phyloP scores from a whole-genome alignment of 64 coral and sea anemone genomes.

The Dendrophyllia cribrosa region DNA sequence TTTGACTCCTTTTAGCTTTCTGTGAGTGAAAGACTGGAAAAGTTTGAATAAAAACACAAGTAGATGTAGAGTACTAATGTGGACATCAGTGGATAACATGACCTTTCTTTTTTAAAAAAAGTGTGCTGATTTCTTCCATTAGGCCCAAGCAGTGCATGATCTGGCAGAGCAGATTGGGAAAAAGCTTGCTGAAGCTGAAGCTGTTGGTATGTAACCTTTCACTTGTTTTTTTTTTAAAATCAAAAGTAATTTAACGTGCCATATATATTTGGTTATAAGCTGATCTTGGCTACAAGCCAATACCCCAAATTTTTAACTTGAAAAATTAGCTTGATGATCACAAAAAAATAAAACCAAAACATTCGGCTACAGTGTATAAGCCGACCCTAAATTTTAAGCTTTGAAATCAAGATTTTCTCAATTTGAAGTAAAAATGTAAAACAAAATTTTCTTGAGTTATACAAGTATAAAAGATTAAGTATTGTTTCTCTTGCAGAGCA shows the following conservation, averaged over 20 bases:
- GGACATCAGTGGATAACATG: neutral
- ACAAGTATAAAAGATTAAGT: too few relatives aligned
- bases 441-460: too few relatives aligned
- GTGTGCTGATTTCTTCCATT: neutral
- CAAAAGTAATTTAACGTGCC: neutral
- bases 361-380: too few relatives aligned
- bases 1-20: neutral
- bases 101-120: neutral
- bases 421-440: too few relatives aligned
- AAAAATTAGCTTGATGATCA: too few relatives aligned
- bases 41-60: neutral
- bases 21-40: conserved; percentile 8
- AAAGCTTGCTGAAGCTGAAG: conserved; percentile 94
- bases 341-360: too few relatives aligned
- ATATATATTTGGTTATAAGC: too few relatives aligned
- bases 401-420: too few relatives aligned
- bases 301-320: neutral
- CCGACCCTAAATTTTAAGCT: too few relatives aligned
- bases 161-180: conserved; percentile 97
- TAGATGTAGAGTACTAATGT: neutral
- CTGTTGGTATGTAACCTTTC: conserved; percentile 59
- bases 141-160: conserved; percentile 94
- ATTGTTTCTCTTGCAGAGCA: too few relatives aligned
- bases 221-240: too few relatives aligned
- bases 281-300: too few relatives aligned